phyloP scores from a whole-genome alignment of 2,113 vertebrate genomes.

The Stictonetta naevosa region DNA sequence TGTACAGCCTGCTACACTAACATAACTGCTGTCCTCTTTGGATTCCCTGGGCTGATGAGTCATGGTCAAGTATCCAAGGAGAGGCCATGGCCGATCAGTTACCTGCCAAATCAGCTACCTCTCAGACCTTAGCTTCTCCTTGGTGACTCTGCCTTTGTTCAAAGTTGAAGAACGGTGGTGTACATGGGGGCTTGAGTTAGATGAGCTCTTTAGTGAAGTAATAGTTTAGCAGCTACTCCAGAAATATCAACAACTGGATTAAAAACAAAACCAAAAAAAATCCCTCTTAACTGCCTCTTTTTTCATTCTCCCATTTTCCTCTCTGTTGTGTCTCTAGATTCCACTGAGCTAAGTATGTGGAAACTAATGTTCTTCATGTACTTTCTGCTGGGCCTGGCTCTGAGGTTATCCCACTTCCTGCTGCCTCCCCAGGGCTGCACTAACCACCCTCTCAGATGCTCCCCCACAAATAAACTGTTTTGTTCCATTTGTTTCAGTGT shows the following conservation, averaged over 20 bases:
- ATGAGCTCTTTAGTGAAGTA: neutral
- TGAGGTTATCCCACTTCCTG: constrained; percentile 80
- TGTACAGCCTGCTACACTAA: neutral
- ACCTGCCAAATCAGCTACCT: neutral
- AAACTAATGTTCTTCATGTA: constrained; percentile 62
- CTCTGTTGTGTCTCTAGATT: constrained; percentile 23
- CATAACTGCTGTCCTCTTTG: neutral
- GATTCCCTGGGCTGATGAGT: neutral
- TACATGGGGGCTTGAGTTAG: neutral
- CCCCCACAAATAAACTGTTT: constrained; percentile 71
- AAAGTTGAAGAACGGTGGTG: neutral
- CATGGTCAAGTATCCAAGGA: neutral
- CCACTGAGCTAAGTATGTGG: constrained; percentile 45
- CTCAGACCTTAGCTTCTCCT: neutral
- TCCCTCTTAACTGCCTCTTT: neutral
- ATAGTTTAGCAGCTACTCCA: neutral
- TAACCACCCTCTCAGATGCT: constrained; percentile 65
- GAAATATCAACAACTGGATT: neutral
- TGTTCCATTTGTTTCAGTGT: constrained; percentile 72
- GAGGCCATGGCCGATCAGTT: neutral
- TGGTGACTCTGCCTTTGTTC: neutral
- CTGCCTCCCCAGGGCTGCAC: constrained; percentile 60
- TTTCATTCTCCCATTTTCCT: neutral
- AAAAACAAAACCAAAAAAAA: neutral
- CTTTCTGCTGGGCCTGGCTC: constrained; percentile 66